phyloP scores from a whole-genome alignment of 2,888 invertebrate species.

The Acanthosoma haemorrhoidale region DNA sequence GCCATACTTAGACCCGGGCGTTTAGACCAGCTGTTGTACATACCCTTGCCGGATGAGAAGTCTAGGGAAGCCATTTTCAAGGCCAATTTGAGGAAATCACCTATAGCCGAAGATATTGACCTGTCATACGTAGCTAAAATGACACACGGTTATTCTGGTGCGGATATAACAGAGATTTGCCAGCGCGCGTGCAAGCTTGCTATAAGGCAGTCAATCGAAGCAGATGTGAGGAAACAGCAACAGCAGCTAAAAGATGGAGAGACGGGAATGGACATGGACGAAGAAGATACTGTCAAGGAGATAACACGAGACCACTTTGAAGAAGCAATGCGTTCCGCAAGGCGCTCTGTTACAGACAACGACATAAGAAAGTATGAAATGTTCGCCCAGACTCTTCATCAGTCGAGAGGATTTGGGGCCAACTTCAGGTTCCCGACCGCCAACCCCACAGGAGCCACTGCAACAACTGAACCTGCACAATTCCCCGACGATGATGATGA shows the following conservation, averaged over 20 bases:
- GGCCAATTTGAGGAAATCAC: slow-evolving; percentile 93
- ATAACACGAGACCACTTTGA: slow-evolving; percentile 35
- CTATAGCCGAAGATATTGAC: slow-evolving; percentile 88
- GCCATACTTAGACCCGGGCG: slow-evolving; percentile 98
- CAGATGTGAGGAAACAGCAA: slow-evolving; percentile 24
- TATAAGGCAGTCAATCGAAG: slow-evolving; percentile 55
- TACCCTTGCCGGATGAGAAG: slow-evolving; percentile 98
- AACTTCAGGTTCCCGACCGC: slow-evolving; percentile 68
- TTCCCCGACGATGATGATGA: slow-evolving; percentile 82
- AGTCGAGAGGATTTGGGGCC: slow-evolving; percentile 95
- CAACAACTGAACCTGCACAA: slow-evolving; percentile 48
- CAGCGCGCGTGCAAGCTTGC: slow-evolving; percentile 58
- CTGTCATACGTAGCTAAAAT: slow-evolving; percentile 60
- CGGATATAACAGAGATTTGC: slow-evolving; percentile 59
- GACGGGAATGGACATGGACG: slow-evolving; percentile 28
- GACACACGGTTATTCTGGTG: slow-evolving; percentile 57
- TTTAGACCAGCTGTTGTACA: slow-evolving; percentile 98
- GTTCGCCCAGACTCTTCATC: slow-evolving; percentile 99
- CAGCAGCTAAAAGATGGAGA: background rate
- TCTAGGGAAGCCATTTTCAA: slow-evolving; percentile 93
- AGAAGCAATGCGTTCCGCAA: slow-evolving; percentile 35
- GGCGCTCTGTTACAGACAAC: slow-evolving; percentile 68
- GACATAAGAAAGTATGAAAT: slow-evolving; percentile 99
- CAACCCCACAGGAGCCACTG: slow-evolving; percentile 57
- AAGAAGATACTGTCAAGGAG: slow-evolving; percentile 34